These are phyloP conservation scores for Symphodus melops DNA, from an alignment of 2,113 vertebrate genomes.

Conservation along the genomic window DNA sequence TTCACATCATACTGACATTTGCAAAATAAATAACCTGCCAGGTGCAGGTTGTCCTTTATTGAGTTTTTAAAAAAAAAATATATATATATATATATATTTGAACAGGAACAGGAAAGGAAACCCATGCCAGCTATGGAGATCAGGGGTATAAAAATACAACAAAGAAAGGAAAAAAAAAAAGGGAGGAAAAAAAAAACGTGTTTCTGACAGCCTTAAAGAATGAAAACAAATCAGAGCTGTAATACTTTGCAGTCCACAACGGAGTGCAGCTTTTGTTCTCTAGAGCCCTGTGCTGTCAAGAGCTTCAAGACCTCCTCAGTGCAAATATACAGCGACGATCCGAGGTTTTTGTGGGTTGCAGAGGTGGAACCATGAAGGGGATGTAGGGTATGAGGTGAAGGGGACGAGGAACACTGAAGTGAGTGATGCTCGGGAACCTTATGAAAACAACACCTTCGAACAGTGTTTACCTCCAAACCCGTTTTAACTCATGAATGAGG, in stretches of 20 bases:
- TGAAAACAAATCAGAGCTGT: constrained; percentile 43
- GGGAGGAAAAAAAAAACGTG: constrained; percentile 18
- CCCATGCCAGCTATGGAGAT: constrained; percentile 37
- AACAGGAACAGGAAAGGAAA: constrained; percentile 6
- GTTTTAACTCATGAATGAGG: constrained; percentile 60
- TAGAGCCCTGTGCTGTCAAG: constrained; percentile 57
- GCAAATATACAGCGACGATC: constrained; percentile 52
- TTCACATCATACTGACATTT: constrained; percentile 55
- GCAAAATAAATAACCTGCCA: constrained; percentile 55
- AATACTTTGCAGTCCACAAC: constrained; percentile 44
- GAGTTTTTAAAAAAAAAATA: too few species aligned
- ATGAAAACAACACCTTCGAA: constrained; percentile 67
- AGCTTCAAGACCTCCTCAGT: constrained; percentile 48
- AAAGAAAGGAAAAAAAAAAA: constrained; percentile 23
- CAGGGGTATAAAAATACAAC: constrained; percentile 32
- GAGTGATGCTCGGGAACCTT: constrained; percentile 52
- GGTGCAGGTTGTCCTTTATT: constrained; percentile 37
- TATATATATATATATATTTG: too few species aligned
- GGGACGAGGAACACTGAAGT: constrained; percentile 47
- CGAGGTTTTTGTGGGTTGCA: constrained; percentile 53
- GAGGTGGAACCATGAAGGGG: constrained; percentile 31
- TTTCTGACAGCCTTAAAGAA: constrained; percentile 25
- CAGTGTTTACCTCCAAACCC: constrained; percentile 57
- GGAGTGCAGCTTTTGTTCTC: constrained; percentile 47
- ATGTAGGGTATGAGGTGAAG: constrained; percentile 43